These are phyloP conservation scores for Neolamprologus longior DNA, from an alignment of 2,113 vertebrate genomes.

Conservation along the genomic window DNA sequence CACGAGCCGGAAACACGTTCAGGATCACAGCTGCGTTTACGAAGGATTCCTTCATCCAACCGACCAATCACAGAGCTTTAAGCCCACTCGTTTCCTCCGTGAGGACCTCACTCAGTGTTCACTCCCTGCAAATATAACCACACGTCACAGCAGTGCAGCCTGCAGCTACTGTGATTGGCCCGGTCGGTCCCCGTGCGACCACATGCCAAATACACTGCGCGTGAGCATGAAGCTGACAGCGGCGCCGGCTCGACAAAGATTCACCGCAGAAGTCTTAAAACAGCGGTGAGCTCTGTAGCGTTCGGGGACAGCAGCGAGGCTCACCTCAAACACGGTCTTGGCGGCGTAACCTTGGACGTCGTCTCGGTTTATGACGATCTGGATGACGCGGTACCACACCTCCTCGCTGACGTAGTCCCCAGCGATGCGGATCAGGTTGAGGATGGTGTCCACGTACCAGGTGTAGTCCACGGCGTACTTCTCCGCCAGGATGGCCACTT, in stretches of 20 bases:
- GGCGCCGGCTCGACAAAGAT: accelerated
- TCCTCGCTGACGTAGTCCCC: slow-evolving; percentile 93
- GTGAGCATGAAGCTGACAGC: neutral
- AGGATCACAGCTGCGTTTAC: neutral
- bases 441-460: slow-evolving; percentile 93
- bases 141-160: neutral
- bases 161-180: neutral
- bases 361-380: slow-evolving; percentile 90
- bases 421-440: slow-evolving; percentile 90
- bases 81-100: neutral
- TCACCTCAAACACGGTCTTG: slow-evolving; percentile 90
- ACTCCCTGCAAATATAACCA: neutral
- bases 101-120: neutral
- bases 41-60: neutral
- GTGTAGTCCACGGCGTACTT: slow-evolving; percentile 92
- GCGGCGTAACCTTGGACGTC: slow-evolving; percentile 91
- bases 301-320: neutral
- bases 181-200: accelerated
- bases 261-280: neutral
- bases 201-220: accelerated
- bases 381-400: slow-evolving; percentile 91
- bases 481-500: slow-evolving; percentile 88
- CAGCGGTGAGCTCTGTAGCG: neutral
- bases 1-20: neutral
- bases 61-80: neutral